A percentile compares a stretch with the other conserved stretches of the same genome.
phyloP scores from a whole-genome alignment of 2,113 vertebrate genomes.

The Pseudolaguvia tuberculata region DNA sequence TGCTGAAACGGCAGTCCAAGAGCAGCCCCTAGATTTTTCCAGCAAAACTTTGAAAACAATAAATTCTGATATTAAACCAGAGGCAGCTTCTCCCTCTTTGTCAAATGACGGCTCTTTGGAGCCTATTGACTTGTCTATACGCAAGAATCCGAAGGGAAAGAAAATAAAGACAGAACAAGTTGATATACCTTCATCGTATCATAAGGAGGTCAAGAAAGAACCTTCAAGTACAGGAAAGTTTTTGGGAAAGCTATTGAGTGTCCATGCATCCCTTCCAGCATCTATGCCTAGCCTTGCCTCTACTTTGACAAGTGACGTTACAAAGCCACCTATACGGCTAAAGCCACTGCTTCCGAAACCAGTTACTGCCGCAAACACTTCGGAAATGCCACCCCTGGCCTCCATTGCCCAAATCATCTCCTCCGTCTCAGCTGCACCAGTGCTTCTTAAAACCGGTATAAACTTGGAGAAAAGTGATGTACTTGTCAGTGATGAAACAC shows the following conservation, averaged over 20 bases:
- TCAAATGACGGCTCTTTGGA: slow-evolving; percentile 74
- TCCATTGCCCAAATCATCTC: slow-evolving; percentile 98
- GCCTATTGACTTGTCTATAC: slow-evolving; percentile 93
- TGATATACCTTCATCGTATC: background rate
- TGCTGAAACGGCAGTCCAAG: slow-evolving; percentile 66
- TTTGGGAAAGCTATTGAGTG: slow-evolving; percentile 34
- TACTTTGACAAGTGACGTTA: slow-evolving; percentile 56
- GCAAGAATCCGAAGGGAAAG: slow-evolving; percentile 75
- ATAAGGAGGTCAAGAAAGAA: slow-evolving; percentile 66
- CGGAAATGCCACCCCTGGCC: slow-evolving; percentile 86
- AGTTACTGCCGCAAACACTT: slow-evolving; percentile 51
- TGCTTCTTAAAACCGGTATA: slow-evolving; percentile 79
- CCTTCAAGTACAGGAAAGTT: slow-evolving; percentile 52
- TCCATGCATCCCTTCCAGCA: slow-evolving; percentile 29
- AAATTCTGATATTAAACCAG: slow-evolving; percentile 75
- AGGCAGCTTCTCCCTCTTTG: slow-evolving; percentile 63
- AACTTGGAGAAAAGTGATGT: slow-evolving; percentile 42
- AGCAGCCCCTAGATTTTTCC: slow-evolving; percentile 91
- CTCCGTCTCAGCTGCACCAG: slow-evolving; percentile 84
- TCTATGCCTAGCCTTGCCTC: slow-evolving; percentile 48
- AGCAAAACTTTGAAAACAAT: slow-evolving; percentile 70
- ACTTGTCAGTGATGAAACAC: slow-evolving; percentile 52
- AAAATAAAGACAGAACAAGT: slow-evolving; percentile 52
- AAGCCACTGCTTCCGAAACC: slow-evolving; percentile 94
- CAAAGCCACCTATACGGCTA: slow-evolving; percentile 73